A percentile compares a stretch with the other conserved stretches of the same genome.
Conservation (phyloP, 2,113 vertebrate species). For the Bettongia penicillata region DNA sequence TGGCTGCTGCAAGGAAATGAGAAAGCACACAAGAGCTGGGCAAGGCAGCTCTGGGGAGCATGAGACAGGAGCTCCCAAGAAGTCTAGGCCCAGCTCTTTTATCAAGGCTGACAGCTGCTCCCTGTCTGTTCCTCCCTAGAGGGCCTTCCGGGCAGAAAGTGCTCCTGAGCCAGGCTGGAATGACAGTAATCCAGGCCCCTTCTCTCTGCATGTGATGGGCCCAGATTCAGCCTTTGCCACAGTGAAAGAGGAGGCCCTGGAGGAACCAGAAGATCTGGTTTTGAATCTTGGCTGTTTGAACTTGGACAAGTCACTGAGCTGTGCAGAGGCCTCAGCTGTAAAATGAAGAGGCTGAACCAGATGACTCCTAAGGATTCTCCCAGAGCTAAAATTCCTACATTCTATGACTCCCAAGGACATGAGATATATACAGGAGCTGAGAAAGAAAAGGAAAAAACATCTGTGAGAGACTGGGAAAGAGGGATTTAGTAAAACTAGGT, state of each 20-base stretch:
- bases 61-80: not conserved
- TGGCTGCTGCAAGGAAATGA: not conserved
- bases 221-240: not conserved
- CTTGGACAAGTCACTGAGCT: not conserved
- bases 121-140: not conserved
- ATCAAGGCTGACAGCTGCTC: not conserved
- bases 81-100: not conserved
- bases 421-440: not conserved
- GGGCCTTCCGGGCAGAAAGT: not conserved
- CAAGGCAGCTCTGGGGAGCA: not conserved
- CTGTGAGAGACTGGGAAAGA: not conserved
- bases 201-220: not conserved
- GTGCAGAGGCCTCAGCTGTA: not conserved
- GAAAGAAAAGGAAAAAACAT: not conserved
- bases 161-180: accelerated
- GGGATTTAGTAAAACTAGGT: not conserved
- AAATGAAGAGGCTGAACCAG: not conserved
- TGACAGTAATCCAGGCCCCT: not conserved
- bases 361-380: not conserved
- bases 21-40: not conserved
- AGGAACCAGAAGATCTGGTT: not conserved
- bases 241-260: not conserved
- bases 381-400: not conserved
- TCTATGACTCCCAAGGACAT: not conserved
- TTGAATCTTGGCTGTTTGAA: not conserved